Evolutionary conservation across 1,140 invertebrate species (phyloP).

Genomic region (Tenebrio molitor): DNA sequence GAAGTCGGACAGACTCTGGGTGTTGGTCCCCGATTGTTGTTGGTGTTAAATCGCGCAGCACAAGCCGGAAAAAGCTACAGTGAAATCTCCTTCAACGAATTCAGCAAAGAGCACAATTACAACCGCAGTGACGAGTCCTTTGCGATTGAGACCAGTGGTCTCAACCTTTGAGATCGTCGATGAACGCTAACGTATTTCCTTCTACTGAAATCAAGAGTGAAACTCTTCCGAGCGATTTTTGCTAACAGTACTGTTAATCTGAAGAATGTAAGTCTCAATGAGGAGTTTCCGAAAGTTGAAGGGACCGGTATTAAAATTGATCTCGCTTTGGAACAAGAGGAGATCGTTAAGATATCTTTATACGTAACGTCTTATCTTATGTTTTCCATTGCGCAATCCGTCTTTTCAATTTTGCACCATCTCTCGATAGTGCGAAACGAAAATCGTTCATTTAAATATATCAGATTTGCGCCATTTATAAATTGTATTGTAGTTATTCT

Average conservation of each 20-base stretch:
- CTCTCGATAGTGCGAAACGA: no score
- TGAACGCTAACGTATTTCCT: slow-evolving; percentile 42
- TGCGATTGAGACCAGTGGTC: no score
- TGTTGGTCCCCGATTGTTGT: slow-evolving; percentile 85
- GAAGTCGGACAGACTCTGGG: slow-evolving; percentile 90
- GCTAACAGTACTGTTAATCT: slow-evolving; percentile 92
- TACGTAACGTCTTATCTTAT: no score
- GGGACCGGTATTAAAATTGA: slow-evolving; percentile 67
- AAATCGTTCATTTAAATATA: no score
- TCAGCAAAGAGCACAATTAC: slow-evolving; percentile 53
- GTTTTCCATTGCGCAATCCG: no score
- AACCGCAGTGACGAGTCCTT: slow-evolving; percentile 66
- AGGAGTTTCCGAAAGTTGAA: slow-evolving; percentile 73
- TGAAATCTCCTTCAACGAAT: slow-evolving; percentile 59
- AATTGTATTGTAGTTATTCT: no score
- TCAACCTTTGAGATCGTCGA: slow-evolving; percentile 46
- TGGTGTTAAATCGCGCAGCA: slow-evolving; percentile 87
- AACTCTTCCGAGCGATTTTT: slow-evolving; percentile 75
- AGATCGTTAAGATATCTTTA: no score
- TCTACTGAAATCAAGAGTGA: slow-evolving; percentile 6
- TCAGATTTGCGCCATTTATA: no score
- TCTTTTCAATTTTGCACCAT: no score
- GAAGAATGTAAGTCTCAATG: slow-evolving; percentile 83
- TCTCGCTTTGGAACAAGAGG: slow-evolving; percentile 61
- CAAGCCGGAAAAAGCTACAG: slow-evolving; percentile 70